Evolutionary conservation across 2,113 vertebrate species (phyloP).

Genomic region (Spilogale gracilis): DNA sequence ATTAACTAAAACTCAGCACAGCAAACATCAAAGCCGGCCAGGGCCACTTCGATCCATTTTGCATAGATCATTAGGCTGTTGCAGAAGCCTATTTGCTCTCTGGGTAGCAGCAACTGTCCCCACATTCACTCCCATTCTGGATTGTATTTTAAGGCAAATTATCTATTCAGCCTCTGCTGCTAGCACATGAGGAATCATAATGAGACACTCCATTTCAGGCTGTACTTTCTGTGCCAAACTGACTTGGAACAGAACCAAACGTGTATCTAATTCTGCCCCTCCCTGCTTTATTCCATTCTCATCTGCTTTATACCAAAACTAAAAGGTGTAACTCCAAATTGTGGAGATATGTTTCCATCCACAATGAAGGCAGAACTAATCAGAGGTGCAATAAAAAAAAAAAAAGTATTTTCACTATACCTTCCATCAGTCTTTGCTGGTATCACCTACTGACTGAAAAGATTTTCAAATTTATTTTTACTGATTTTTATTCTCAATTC

Average conservation of each 20-base stretch:
- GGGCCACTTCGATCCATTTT: constrained; percentile 46
- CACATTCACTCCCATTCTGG: background rate
- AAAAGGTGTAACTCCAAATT: background rate
- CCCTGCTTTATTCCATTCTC: background rate
- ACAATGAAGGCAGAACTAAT: background rate
- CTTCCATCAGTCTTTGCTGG: background rate
- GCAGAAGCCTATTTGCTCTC: constrained; percentile 51
- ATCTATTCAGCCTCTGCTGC: background rate
- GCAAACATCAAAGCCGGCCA: background rate
- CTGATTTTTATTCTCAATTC: background rate
- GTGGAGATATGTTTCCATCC: background rate
- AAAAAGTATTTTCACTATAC: background rate
- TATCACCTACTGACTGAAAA: background rate
- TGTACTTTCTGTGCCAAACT: background rate
- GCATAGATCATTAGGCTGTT: constrained; percentile 68
- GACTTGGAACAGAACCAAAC: background rate
- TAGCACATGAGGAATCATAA: background rate
- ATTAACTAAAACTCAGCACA: constrained; percentile 44
- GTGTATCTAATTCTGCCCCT: background rate
- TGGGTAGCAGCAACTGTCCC: constrained; percentile 61
- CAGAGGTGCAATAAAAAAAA: background rate
- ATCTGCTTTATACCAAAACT: background rate
- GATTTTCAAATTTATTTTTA: background rate
- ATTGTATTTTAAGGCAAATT: constrained; percentile 60
- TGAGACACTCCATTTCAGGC: background rate